Evolutionary conservation across 2,888 invertebrate genomes (phyloP), one percentile per base, ranked within the genome.

Genomic region (Empis livida): DNA sequence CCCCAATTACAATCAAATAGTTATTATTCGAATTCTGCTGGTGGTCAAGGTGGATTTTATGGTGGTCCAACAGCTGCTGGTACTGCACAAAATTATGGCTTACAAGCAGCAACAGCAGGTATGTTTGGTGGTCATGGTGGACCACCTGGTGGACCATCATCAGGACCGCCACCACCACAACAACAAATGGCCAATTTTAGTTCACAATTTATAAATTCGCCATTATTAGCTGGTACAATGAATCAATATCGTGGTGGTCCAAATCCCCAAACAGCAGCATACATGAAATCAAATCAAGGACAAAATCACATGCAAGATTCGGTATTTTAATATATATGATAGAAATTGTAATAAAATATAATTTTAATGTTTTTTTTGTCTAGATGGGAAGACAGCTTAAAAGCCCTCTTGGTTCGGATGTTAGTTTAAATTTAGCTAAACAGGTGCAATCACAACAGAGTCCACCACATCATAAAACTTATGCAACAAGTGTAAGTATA

Each of bases 141-240:
- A n/a, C 60, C 55, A 17, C 66, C 63, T 2, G 62, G 62, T 3
- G 64, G 61, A 27, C 62, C 64, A 10, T 59, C 61, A 30, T 58
- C 61, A 39, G 58, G 58, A 10, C 59, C 57, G 5, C 64, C 67
- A 1, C 62, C 62, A 47, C 63, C 65, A 11, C 67, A 68, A 49
- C 69, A 69, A 49, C 64, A 64, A 48, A 68, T 69, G 59, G 60
- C 68, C n/a, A 69, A 61, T 45, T 69, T 65, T 35, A 64, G 71
- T 51, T 77, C 78, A 9, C 77, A 76, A 56, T 79, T 77, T 58
- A 64, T 79, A 52, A 76, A 77, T 54, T 74, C 77, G 1, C 77
- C 81, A 50, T 73, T 82, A 50, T 75, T 83, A 58, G 77, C 76
- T 65, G 82, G 66, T 56, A 76, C 64, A 56, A 65, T 68, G 32